These are phyloP conservation scores for Phocoena phocoena DNA, from an alignment of 2,113 vertebrate genomes.

Conservation along the genomic window DNA sequence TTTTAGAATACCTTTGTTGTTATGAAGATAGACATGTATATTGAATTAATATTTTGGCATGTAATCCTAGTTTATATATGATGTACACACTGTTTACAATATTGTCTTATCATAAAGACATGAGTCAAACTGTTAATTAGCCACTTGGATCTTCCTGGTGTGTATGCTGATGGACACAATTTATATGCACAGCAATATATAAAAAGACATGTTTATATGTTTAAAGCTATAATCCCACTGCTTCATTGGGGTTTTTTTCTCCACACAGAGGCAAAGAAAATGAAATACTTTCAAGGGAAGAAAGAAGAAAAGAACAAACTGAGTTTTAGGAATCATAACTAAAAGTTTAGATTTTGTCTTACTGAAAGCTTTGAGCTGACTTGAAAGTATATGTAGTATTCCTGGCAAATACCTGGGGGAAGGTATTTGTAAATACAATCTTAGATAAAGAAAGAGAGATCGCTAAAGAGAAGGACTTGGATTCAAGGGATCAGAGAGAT, in stretches of 20 bases:
- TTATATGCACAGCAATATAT: background rate
- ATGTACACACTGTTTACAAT: background rate
- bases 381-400: background rate
- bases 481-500: conserved; percentile 47
- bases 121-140: background rate
- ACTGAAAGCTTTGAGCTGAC: background rate
- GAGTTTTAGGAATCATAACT: conserved; percentile 2
- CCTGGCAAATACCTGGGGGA: background rate
- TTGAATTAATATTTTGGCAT: background rate
- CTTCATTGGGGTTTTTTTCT: background rate
- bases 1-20: background rate
- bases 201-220: background rate
- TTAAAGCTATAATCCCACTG: background rate
- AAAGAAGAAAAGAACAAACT: background rate
- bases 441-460: background rate
- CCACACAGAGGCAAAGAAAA: background rate
- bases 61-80: background rate
- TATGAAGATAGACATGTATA: background rate
- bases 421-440: background rate
- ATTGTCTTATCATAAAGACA: background rate
- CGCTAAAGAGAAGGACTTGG: background rate
- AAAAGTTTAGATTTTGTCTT: background rate
- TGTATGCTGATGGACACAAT: background rate
- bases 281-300: background rate
- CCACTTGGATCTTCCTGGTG: background rate